Conservation (phyloP, 2,113 vertebrate genomes). For the Collichthys lucidus region DNA sequence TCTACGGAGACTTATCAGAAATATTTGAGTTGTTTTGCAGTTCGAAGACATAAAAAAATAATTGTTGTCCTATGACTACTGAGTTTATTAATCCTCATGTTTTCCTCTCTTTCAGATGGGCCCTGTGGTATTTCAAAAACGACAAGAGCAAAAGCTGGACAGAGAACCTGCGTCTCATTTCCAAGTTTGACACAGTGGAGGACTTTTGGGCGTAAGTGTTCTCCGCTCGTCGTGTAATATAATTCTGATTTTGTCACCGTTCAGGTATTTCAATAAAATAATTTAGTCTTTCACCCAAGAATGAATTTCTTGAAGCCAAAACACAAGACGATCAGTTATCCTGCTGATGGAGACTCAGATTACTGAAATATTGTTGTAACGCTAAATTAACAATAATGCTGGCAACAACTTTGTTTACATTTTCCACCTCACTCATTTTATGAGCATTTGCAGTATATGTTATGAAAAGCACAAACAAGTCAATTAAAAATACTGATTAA, state of each 20-base stretch:
- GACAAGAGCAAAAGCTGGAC: constrained; percentile 90
- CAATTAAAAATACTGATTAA: not conserved
- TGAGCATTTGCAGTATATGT: too few species aligned
- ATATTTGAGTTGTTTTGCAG: not conserved
- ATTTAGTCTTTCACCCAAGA: not conserved
- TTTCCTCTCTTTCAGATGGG: constrained; percentile 80
- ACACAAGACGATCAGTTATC: not conserved
- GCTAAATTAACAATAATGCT: not conserved
- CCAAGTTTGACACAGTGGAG: constrained; percentile 89
- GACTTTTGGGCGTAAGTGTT: constrained; percentile 89
- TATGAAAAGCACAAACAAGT: too few species aligned
- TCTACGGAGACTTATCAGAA: not conserved
- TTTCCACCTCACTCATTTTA: not conserved
- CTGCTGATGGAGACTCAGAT: not conserved
- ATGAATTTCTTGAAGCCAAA: not conserved
- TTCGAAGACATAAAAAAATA: not conserved
- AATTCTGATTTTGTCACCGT: not conserved
- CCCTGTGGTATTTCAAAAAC: constrained; percentile 90
- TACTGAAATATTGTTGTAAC: not conserved
- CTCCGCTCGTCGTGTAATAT: not conserved
- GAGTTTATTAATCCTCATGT: constrained; percentile 18
- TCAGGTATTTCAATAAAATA: not conserved
- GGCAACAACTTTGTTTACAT: not conserved
- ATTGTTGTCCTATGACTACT: not conserved
- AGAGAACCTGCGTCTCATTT: constrained; percentile 87